Evolutionary conservation across 2,797 vertebrate genomes (phyloP).

Genomic region (Aplochiton taeniatus): DNA sequence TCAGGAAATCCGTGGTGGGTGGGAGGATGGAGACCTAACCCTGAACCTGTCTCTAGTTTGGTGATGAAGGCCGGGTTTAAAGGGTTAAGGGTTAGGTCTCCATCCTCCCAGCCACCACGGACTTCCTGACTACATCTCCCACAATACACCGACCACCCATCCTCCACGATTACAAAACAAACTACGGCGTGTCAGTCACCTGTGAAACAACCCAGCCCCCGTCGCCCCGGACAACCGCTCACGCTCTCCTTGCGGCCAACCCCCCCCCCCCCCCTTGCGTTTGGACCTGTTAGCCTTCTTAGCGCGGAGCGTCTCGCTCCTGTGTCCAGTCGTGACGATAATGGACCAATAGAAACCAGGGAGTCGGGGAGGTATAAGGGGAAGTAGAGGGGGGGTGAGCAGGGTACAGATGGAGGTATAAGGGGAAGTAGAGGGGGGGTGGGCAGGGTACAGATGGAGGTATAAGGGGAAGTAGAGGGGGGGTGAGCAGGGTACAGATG

Average conservation of each 20-base stretch:
- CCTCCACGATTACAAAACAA: conserved; percentile 45
- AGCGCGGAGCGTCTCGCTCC: too few relatives aligned
- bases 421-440: too few relatives aligned
- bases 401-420: too few relatives aligned
- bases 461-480: too few relatives aligned
- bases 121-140: not conserved
- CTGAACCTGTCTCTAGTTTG: conserved; percentile 51
- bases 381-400: too few relatives aligned
- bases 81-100: conserved; percentile 55
- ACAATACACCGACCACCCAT: conserved; percentile 29
- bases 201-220: conserved; percentile 27
- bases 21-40: conserved; percentile 32
- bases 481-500: not conserved
- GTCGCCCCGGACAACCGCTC: conserved; percentile 5
- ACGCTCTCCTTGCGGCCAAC: not conserved
- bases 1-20: not conserved
- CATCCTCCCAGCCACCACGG: not conserved
- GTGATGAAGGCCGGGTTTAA: too few relatives aligned
- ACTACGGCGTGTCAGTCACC: conserved; percentile 39
- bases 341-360: too few relatives aligned
- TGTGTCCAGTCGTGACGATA: too few relatives aligned
- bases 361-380: too few relatives aligned
- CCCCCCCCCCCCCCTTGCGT: too few relatives aligned
- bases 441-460: too few relatives aligned
- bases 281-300: conserved; percentile 26